phyloP scores from a whole-genome alignment of 2,888 invertebrate genomes.

The Limenitis arthemis region DNA sequence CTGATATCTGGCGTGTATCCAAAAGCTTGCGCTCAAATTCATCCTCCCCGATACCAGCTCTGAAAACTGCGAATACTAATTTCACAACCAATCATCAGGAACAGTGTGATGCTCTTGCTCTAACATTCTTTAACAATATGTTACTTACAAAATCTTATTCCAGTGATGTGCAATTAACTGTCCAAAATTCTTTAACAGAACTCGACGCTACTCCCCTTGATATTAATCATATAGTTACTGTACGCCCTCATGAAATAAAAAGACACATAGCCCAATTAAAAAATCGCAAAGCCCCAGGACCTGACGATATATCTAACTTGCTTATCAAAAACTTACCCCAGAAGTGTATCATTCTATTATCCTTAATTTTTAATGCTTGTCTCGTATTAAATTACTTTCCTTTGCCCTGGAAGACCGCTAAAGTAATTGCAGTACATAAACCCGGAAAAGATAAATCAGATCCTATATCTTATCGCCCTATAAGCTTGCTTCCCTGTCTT shows the following conservation, averaged over 20 bases:
- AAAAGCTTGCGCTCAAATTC: not conserved
- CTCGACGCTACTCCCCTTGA: not conserved
- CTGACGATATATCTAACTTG: not conserved
- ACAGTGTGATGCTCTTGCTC: not conserved
- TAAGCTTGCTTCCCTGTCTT: too few species aligned
- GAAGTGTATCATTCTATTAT: not conserved
- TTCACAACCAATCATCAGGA: not conserved
- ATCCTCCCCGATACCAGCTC: not conserved
- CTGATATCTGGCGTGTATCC: not conserved
- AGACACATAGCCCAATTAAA: not conserved
- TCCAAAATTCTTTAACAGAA: not conserved
- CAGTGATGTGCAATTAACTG: not conserved
- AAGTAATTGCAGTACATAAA: constrained; percentile 17
- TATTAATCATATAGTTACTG: not conserved
- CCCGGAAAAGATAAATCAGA: constrained; percentile 12
- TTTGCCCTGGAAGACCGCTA: constrained; percentile 12
- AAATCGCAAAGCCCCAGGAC: not conserved
- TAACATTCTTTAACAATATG: not conserved
- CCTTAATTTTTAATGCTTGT: not conserved
- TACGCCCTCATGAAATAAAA: not conserved
- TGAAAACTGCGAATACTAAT: not conserved
- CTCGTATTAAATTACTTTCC: constrained; percentile 2
- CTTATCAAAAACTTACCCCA: not conserved
- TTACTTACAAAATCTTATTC: too few species aligned
- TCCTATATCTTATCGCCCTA: constrained; percentile 9